A percentile compares a stretch with the other conserved stretches of the same genome.
Evolutionary conservation across 2,113 vertebrate species (phyloP).

Genomic region (Microcebus jonahi): DNA sequence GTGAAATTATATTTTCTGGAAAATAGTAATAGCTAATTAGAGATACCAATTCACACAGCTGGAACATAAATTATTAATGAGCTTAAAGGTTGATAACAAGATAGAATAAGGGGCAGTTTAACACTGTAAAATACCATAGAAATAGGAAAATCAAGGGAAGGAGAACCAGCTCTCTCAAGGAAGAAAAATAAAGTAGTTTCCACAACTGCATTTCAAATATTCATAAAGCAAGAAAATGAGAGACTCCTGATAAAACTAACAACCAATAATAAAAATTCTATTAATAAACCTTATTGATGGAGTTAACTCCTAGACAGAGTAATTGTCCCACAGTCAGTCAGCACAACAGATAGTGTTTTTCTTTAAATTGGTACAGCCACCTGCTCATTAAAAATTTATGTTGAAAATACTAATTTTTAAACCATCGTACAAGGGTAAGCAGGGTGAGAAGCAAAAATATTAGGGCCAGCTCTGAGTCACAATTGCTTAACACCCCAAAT

Average conservation of each 20-base stretch:
- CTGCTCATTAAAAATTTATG: background rate
- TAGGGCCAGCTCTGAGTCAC: background rate
- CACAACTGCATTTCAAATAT: constrained; percentile 44
- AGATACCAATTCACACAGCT: constrained; percentile 61
- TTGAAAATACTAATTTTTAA: constrained; percentile 35
- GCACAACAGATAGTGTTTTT: background rate
- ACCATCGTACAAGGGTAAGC: background rate
- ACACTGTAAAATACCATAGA: constrained; percentile 28
- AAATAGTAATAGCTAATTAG: constrained; percentile 72
- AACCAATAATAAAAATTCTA: constrained; percentile 3
- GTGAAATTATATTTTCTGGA: constrained; percentile 35
- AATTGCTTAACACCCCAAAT: background rate
- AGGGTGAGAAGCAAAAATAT: constrained; percentile 19
- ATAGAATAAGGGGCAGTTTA: constrained; percentile 35
- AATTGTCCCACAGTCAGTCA: background rate
- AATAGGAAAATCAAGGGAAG: constrained; percentile 35
- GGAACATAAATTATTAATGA: constrained; percentile 66
- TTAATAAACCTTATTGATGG: constrained; percentile 18
- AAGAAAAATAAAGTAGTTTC: constrained; percentile 14
- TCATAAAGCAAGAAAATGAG: constrained; percentile 47
- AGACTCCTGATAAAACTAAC: background rate
- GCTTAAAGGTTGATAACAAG: constrained; percentile 27
- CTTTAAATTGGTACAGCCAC: background rate
- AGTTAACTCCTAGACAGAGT: background rate
- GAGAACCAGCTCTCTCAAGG: background rate